Conservation (phyloP, 2,797 vertebrate genomes). For the Pygocentrus nattereri region DNA sequence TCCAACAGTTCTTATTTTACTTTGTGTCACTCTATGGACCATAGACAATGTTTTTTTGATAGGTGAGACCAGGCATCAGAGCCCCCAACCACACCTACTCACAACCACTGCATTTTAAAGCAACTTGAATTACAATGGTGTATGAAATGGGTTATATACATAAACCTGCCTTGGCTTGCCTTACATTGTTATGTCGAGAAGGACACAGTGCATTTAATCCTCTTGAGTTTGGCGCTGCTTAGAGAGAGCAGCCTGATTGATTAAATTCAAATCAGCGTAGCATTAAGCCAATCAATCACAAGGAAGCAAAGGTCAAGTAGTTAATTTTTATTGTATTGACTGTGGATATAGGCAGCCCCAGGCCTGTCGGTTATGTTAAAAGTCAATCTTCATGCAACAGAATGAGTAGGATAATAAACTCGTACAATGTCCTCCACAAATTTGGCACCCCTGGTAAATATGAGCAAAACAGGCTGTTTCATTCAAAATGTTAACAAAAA, state of each 20-base stretch:
- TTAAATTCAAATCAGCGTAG: not conserved
- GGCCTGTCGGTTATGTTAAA: not conserved
- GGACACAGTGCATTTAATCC: not conserved
- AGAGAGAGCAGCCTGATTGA: not conserved
- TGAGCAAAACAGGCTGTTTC: no score
- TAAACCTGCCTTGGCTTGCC: not conserved
- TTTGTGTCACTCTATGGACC: not conserved
- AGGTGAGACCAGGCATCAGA: no score
- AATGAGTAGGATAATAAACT: not conserved
- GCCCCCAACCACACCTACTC: no score
- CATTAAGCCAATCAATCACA: not conserved
- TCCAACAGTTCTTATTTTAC: constrained; percentile 7
- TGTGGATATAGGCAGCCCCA: no score
- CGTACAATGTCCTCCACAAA: no score
- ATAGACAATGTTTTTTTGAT: not conserved
- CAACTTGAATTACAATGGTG: not conserved
- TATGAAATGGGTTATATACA: not conserved
- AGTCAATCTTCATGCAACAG: not conserved
- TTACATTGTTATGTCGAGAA: not conserved
- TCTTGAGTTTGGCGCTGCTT: not conserved
- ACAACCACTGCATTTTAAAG: not conserved
- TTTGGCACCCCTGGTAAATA: no score
- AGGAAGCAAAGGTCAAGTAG: not conserved
- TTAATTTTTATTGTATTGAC: no score
- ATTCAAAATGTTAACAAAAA: no score